Conservation (phyloP, 35 echinoderm and acorn worm species). For the Heliocidaris tuberculata region DNA sequence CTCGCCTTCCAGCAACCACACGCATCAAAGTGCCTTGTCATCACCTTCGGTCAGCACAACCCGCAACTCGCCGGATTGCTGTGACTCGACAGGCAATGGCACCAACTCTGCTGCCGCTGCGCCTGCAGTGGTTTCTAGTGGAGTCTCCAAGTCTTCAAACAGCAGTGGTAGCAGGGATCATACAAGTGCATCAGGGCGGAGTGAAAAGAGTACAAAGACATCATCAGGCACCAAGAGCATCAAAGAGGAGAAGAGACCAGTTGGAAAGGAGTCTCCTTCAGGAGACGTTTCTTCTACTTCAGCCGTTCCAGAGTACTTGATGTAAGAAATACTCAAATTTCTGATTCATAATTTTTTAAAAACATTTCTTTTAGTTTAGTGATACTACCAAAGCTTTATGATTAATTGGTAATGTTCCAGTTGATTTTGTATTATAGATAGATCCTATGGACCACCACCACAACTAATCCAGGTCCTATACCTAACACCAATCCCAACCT, state of each 20-base stretch:
- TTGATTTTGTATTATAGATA: not conserved
- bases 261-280: slow-evolving; percentile 58
- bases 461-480: too few species aligned
- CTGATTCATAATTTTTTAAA: not conserved
- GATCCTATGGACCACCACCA: too few species aligned
- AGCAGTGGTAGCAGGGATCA: slow-evolving; percentile 22
- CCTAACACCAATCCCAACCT: too few species aligned
- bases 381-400: too few species aligned
- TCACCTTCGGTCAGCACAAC: slow-evolving; percentile 77
- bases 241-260: slow-evolving; percentile 41
- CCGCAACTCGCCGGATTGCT: slow-evolving; percentile 65
- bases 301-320: slow-evolving; percentile 54
- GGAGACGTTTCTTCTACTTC: slow-evolving; percentile 67
- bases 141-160: slow-evolving; percentile 3
- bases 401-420: too few species aligned
- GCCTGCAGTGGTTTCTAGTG: not conserved
- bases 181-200: not conserved
- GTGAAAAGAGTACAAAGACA: not conserved
- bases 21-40: slow-evolving; percentile 60
- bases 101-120: slow-evolving; percentile 37
- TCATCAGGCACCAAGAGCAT: not conserved
- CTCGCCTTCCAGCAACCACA: slow-evolving; percentile 5
- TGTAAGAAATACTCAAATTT: slow-evolving; percentile 38
- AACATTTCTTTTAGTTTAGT: too few species aligned
- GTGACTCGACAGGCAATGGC: slow-evolving; percentile 55